phyloP scores from a whole-genome alignment of 2,888 invertebrate genomes.

The Coleophora flavipennella region DNA sequence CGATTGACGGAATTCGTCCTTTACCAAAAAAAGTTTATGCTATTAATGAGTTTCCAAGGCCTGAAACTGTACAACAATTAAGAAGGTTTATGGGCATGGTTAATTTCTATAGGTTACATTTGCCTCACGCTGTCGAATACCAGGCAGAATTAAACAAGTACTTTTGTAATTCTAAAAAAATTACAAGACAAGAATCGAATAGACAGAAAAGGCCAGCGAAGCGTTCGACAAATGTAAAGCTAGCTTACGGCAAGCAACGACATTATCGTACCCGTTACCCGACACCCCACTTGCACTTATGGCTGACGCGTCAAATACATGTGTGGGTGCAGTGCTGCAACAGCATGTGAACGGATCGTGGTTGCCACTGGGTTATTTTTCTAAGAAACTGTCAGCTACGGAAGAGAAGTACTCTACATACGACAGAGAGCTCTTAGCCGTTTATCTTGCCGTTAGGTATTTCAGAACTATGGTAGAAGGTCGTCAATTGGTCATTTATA shows the following conservation, averaged over 20 bases:
- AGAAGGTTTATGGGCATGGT: constrained; percentile 16
- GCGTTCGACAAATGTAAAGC: constrained; percentile 14
- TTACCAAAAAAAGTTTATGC: constrained; percentile 1
- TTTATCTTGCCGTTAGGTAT: constrained; percentile 9
- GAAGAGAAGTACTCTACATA: constrained; percentile 8
- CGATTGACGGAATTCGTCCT: constrained; percentile 1
- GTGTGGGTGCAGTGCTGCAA: constrained; percentile 7
- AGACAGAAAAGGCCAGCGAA: constrained; percentile 9
- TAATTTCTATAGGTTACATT: constrained; percentile 20
- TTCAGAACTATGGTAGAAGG: constrained; percentile 8
- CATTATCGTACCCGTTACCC: neutral
- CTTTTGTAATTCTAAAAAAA: constrained; percentile 9
- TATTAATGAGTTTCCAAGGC: constrained; percentile 5
- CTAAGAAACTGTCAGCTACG: constrained; percentile 7
- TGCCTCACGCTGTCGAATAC: constrained; percentile 23
- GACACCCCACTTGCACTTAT: constrained; percentile 1
- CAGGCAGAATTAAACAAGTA: constrained; percentile 7
- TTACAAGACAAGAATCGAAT: constrained; percentile 12
- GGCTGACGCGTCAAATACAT: constrained; percentile 8
- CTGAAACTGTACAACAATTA: constrained; percentile 9
- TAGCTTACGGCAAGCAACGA: too few species aligned
- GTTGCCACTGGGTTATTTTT: constrained; percentile 12
- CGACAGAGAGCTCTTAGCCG: constrained; percentile 12
- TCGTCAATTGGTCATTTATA: constrained; percentile 5
- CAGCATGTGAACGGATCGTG: constrained; percentile 2